phyloP scores from a whole-genome alignment of 2,797 vertebrate genomes.

The Ciconia nigra region DNA sequence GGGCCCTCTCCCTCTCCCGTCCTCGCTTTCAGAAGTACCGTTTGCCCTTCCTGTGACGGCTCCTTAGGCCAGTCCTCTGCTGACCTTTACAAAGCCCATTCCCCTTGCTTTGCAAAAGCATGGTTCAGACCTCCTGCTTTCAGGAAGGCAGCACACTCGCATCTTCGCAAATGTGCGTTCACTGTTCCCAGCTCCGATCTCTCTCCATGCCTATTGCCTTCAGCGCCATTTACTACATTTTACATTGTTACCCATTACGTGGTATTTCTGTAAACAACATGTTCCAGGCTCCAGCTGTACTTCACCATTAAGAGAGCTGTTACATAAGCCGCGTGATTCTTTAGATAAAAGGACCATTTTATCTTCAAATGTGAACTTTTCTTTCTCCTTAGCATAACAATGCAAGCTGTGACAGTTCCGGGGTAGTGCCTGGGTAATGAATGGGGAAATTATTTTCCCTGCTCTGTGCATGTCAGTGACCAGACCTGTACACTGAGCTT shows the following conservation, averaged over 20 bases:
- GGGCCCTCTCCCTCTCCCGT: background rate
- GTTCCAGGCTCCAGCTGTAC: conserved; percentile 39
- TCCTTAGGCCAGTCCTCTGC: background rate
- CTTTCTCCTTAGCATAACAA: background rate
- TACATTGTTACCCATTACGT: background rate
- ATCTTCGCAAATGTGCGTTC: accelerated
- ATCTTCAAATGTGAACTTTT: background rate
- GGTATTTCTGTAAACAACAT: background rate
- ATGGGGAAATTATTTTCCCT: background rate
- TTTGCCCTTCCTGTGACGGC: background rate
- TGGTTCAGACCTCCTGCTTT: background rate
- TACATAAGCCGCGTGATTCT: background rate
- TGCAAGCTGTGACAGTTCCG: background rate
- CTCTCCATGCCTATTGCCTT: background rate
- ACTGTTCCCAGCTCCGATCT: background rate
- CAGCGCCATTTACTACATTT: background rate
- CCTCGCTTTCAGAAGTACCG: background rate
- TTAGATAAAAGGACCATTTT: conserved; percentile 3
- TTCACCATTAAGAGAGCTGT: background rate
- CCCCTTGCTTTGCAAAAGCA: background rate
- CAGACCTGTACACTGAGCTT: background rate
- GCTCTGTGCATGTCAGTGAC: background rate
- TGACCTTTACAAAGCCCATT: background rate
- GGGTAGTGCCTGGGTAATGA: background rate
- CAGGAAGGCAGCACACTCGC: background rate